These are phyloP conservation scores for Falco concolor DNA, from an alignment of 2,797 vertebrate genomes.

Conservation along the genomic window DNA sequence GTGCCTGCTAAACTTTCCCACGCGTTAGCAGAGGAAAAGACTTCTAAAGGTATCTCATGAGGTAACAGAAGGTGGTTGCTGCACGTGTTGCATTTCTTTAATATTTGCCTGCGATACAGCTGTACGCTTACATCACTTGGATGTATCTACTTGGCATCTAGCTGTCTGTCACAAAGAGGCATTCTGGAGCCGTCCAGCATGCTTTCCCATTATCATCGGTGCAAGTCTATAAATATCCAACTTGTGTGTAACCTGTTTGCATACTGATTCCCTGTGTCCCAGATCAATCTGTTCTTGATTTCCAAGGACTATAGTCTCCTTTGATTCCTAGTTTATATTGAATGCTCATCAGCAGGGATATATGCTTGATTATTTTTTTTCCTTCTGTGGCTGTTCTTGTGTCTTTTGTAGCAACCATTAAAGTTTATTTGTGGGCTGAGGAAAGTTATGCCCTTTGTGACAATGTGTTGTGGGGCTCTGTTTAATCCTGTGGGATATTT, in stretches of 20 bases:
- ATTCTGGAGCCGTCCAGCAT: background rate
- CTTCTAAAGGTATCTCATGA: background rate
- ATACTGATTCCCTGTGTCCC: background rate
- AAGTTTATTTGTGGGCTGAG: constrained; percentile 1
- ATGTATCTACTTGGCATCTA: background rate
- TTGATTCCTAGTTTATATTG: background rate
- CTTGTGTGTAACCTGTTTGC: background rate
- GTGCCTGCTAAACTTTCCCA: constrained; percentile 50
- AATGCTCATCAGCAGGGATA: background rate
- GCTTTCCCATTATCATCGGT: background rate
- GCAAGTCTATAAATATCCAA: background rate
- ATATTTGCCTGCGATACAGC: background rate
- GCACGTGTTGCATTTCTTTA: background rate
- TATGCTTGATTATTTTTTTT: background rate
- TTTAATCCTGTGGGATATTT: constrained; percentile 51
- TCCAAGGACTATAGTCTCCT: background rate
- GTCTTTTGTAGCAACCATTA: background rate
- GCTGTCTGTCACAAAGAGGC: constrained; percentile 3
- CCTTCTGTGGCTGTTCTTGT: background rate
- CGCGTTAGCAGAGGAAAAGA: background rate
- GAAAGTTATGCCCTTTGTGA: constrained; percentile 19
- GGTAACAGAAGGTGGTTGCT: constrained; percentile 2
- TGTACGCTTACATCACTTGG: background rate
- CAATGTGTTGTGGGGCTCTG: background rate
- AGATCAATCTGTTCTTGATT: background rate